Conservation (phyloP, 2,888 invertebrate species). For the Trachelus iudaicus region DNA sequence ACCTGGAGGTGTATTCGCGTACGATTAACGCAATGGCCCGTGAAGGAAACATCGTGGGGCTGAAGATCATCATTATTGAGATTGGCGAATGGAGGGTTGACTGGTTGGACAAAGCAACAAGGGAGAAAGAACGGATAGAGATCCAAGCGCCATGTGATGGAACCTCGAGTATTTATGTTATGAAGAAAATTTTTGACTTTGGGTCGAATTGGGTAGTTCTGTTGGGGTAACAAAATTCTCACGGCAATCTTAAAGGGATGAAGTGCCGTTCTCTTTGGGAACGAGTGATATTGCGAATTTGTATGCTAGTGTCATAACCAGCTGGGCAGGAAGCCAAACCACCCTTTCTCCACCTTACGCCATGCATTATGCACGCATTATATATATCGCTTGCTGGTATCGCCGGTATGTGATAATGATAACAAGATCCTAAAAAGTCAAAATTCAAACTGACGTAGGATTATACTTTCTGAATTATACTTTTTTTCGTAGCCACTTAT, state of each 20-base stretch:
- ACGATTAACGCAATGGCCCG: background rate
- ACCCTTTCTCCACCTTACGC: slow-evolving; percentile 27
- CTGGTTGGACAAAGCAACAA: background rate
- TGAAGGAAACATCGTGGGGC: background rate
- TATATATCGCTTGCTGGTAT: background rate
- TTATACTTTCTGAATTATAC: background rate
- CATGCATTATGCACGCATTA: slow-evolving; percentile 43
- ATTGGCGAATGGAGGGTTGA: background rate
- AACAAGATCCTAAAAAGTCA: background rate
- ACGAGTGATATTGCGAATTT: slow-evolving; percentile 41
- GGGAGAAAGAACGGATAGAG: too few species aligned
- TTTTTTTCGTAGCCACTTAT: background rate
- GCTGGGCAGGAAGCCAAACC: slow-evolving; percentile 43
- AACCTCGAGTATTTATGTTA: too few species aligned
- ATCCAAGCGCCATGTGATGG: too few species aligned
- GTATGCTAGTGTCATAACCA: slow-evolving; percentile 35
- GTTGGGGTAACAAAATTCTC: background rate
- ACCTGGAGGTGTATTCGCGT: background rate
- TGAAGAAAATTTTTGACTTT: background rate
- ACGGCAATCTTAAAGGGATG: slow-evolving; percentile 34
- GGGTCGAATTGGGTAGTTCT: background rate
- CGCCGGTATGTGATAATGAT: background rate
- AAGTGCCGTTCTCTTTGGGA: slow-evolving; percentile 35
- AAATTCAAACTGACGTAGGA: background rate
- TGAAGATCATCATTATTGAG: background rate